Conservation (phyloP, 2,113 vertebrate species). For the Enhydra lutris region DNA sequence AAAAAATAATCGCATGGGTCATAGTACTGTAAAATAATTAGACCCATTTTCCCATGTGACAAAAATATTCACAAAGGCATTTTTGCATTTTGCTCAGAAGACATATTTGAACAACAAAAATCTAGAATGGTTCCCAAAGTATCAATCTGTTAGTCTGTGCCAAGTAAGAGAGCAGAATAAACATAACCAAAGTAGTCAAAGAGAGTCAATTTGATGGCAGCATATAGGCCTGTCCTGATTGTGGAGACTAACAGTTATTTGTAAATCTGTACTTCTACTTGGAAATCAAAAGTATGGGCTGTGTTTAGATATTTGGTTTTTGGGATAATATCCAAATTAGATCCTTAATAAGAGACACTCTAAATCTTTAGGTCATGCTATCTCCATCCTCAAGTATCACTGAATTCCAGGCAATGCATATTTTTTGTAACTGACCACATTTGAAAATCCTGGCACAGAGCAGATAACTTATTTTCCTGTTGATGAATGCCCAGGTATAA, state of each 20-base stretch:
- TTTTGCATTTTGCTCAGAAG: neutral
- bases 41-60: neutral
- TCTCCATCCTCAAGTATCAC: neutral
- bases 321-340: neutral
- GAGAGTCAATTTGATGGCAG: neutral
- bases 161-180: constrained; percentile 15
- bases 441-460: neutral
- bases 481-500: neutral
- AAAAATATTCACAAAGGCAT: neutral
- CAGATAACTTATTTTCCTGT: neutral
- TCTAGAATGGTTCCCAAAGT: neutral
- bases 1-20: neutral
- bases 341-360: neutral
- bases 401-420: neutral
- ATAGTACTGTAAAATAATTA: neutral
- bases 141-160: neutral
- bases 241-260: neutral
- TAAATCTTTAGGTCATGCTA: neutral
- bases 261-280: neutral
- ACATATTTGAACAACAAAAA: neutral
- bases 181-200: neutral
- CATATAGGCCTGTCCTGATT: neutral
- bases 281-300: neutral
- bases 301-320: neutral
- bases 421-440: neutral